Evolutionary conservation across 2,888 invertebrate genomes (phyloP).

Genomic region (Platycheirus albimanus): DNA sequence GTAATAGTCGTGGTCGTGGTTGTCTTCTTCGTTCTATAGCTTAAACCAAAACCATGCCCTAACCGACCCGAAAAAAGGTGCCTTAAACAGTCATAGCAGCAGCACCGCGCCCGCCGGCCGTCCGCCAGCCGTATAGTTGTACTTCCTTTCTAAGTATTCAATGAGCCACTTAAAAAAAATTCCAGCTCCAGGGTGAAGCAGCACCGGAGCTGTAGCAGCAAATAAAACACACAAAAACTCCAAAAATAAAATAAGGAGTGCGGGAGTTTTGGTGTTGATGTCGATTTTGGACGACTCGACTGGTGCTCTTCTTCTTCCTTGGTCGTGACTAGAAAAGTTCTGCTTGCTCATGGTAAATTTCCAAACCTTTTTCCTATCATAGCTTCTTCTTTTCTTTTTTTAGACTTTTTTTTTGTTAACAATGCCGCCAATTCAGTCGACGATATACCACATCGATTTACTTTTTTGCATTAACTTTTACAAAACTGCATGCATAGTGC

Average conservation of each 20-base stretch:
- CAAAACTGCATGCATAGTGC: conserved; percentile 17
- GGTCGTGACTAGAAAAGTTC: conserved; percentile 72
- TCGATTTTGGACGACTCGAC: conserved; percentile 37
- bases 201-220: conserved; percentile 3
- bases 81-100: conserved; percentile 64
- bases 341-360: conserved; percentile 50
- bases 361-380: neutral
- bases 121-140: conserved; percentile 3
- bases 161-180: conserved; percentile 66
- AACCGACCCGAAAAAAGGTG: conserved; percentile 50
- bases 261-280: conserved; percentile 46
- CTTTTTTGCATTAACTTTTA: conserved; percentile 55
- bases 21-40: conserved; percentile 32
- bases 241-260: neutral
- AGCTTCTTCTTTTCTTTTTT: conserved; percentile 17
- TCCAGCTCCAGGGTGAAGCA: conserved; percentile 49
- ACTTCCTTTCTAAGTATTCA: conserved; percentile 59
- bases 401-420: conserved; percentile 4
- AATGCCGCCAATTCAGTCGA: conserved; percentile 62
- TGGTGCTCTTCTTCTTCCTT: conserved; percentile 48
- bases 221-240: conserved; percentile 32
- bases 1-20: neutral
- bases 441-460: conserved; percentile 70
- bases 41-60: conserved; percentile 23
- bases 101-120: too few relatives aligned